A percentile compares a stretch with the other conserved stretches of the same genome.
These are phyloP conservation scores for Drosophila willistoni DNA, from an alignment of 1,140 invertebrate species.

Conservation along the genomic window DNA sequence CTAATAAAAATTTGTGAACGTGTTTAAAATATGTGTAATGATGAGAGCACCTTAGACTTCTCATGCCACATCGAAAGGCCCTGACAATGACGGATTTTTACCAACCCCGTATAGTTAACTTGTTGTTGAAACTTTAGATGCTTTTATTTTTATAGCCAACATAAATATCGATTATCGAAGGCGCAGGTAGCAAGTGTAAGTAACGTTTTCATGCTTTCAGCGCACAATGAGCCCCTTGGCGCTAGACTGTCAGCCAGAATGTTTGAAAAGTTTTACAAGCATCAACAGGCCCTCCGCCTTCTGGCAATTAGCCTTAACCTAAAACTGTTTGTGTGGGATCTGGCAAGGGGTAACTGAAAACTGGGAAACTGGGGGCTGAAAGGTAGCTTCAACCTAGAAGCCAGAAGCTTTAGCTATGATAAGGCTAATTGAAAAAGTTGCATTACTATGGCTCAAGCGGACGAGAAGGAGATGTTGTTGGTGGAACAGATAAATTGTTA, in stretches of 20 bases:
- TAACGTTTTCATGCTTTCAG: constrained; percentile 52
- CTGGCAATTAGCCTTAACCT: constrained; percentile 48
- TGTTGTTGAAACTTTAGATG: constrained; percentile 26
- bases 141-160: constrained; percentile 62
- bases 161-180: constrained; percentile 70
- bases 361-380: not conserved
- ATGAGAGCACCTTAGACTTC: too few species aligned
- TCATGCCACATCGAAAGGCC: too few species aligned
- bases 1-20: too few species aligned
- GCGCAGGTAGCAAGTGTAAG: constrained; percentile 43
- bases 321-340: not conserved
- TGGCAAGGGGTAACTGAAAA: not conserved
- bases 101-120: too few species aligned
- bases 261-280: constrained; percentile 59
- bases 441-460: constrained; percentile 51
- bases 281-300: constrained; percentile 33
- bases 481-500: constrained; percentile 43
- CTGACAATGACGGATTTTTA: too few species aligned
- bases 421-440: constrained; percentile 78
- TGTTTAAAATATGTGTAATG: too few species aligned
- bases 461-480: constrained; percentile 33
- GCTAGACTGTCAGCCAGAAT: constrained; percentile 64
- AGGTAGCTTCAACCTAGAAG: constrained; percentile 10
- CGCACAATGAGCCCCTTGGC: constrained; percentile 53
- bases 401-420: constrained; percentile 34